A percentile compares a stretch with the other conserved stretches of the same genome.
Conservation (phyloP, 1,140 invertebrate species). For the Helicoverpa armigera region DNA sequence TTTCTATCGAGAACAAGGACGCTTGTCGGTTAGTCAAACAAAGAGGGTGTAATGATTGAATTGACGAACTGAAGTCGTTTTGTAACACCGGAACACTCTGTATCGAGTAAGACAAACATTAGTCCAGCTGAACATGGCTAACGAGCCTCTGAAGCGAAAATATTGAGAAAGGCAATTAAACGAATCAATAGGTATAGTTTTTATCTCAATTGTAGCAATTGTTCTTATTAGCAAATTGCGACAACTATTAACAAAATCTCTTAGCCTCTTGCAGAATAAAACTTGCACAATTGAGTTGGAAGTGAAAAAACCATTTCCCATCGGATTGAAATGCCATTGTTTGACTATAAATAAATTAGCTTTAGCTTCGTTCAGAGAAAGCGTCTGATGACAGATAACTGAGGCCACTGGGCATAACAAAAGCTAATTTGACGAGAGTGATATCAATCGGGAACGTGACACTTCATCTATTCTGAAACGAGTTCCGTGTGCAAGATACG, state of each 20-base stretch:
- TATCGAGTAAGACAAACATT: background rate
- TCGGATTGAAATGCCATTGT: slow-evolving; percentile 1
- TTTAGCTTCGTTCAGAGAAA: slow-evolving; percentile 45
- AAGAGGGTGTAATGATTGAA: slow-evolving; percentile 59
- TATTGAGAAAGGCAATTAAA: no score
- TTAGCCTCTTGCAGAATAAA: no score
- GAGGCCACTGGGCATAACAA: slow-evolving; percentile 38
- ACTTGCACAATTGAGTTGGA: no score
- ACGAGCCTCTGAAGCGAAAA: no score
- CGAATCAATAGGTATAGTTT: no score
- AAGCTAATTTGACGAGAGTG: slow-evolving; percentile 43
- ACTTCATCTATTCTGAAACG: slow-evolving; percentile 12
- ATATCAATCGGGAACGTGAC: slow-evolving; percentile 28
- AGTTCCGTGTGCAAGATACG: background rate
- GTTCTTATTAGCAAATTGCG: no score
- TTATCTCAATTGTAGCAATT: no score
- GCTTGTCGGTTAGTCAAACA: slow-evolving; percentile 56
- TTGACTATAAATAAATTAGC: background rate
- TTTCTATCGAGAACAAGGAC: slow-evolving; percentile 50
- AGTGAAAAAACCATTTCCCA: background rate
- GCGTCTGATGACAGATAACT: slow-evolving; percentile 44
- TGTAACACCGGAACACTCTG: background rate
- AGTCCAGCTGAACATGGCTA: background rate
- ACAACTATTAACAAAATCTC: no score
- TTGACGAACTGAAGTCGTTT: slow-evolving; percentile 44